Conservation (phyloP, 2,113 vertebrate species). For the Nettapus auritus region DNA sequence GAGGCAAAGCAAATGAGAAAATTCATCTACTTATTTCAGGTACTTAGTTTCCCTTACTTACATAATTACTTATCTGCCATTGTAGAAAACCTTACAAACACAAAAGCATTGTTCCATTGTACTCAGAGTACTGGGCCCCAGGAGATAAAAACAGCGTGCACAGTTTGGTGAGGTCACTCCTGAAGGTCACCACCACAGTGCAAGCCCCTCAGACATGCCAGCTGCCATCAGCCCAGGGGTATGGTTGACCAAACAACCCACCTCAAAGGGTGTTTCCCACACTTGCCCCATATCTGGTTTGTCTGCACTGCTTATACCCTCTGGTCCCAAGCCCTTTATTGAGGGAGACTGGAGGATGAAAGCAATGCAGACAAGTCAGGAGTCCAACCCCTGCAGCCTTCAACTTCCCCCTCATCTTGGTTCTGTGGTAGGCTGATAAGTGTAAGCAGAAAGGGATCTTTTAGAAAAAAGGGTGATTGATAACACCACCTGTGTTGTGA, state of each 20-base stretch:
- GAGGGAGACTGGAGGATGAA: neutral
- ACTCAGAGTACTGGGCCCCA: neutral
- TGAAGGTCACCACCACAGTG: neutral
- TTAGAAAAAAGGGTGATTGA: neutral
- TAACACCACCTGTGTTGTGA: neutral
- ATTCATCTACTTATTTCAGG: neutral
- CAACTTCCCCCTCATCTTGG: neutral
- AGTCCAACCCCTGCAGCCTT: neutral
- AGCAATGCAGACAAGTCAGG: accelerated
- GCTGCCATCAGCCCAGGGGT: neutral
- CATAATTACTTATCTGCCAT: neutral
- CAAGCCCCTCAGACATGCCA: neutral
- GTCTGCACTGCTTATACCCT: neutral
- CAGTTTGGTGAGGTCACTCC: neutral
- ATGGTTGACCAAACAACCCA: neutral
- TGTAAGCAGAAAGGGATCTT: neutral
- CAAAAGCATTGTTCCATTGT: neutral
- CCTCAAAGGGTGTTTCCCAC: neutral
- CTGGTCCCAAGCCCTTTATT: neutral
- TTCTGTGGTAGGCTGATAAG: neutral
- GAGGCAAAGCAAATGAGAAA: slow-evolving; percentile 40
- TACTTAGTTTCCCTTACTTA: slow-evolving; percentile 8
- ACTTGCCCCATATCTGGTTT: neutral
- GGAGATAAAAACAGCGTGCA: neutral
- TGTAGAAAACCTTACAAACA: neutral